Evolutionary conservation across 2,888 invertebrate genomes (phyloP).

Genomic region (Gari tellinella): DNA sequence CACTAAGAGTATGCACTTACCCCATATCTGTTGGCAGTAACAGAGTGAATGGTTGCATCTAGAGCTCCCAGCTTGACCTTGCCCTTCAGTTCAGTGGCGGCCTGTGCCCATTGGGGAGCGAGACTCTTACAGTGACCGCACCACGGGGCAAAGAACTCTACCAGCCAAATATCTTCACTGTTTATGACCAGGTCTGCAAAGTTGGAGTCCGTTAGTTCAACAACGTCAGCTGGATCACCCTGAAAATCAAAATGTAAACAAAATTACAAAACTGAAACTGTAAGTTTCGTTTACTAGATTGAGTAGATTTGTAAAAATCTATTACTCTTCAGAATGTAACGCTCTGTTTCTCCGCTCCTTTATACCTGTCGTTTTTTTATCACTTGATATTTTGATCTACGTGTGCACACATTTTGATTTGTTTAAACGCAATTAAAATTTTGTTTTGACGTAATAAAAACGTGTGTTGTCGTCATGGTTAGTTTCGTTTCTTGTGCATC

Average conservation of each 20-base stretch:
- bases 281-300: no score
- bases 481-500: no score
- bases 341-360: no score
- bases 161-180: conserved; percentile 98
- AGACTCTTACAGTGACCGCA: conserved; percentile 93
- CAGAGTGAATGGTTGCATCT: conserved; percentile 96
- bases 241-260: conserved; percentile 17
- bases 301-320: no score
- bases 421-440: no score
- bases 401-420: no score
- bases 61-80: conserved; percentile 97
- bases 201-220: conserved; percentile 97
- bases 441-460: no score
- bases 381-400: no score
- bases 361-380: no score
- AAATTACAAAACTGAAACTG: no score
- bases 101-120: conserved; percentile 98
- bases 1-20: conserved; percentile 81
- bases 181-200: conserved; percentile 96
- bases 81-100: conserved; percentile 97
- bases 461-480: no score
- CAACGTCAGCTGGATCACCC: conserved; percentile 86
- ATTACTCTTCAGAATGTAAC: no score
- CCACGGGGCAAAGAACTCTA: conserved; percentile 96
- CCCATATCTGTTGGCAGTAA: conserved; percentile 92